Conservation (phyloP, 2,888 invertebrate genomes). For the Leptarthrus brevirostris region DNA sequence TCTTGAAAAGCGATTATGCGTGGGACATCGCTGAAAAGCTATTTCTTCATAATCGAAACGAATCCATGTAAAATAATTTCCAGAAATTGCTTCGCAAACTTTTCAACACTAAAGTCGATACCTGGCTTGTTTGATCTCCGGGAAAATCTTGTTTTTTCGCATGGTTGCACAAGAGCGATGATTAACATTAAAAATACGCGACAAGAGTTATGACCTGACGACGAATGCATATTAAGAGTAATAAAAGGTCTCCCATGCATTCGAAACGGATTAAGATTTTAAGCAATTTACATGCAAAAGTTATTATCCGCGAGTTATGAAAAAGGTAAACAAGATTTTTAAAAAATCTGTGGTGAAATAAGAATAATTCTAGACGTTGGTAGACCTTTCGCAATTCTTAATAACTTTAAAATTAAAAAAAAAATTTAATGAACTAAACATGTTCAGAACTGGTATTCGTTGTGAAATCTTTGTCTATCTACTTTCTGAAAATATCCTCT, state of each 20-base stretch:
- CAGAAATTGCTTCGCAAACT: background rate
- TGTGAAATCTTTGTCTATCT: too few species aligned
- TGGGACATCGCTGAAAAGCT: slow-evolving; percentile 3
- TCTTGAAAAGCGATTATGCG: slow-evolving; percentile 8
- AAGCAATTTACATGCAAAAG: too few species aligned
- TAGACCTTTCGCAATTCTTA: too few species aligned
- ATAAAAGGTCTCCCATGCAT: background rate
- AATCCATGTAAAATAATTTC: background rate
- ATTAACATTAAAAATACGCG: slow-evolving; percentile 12
- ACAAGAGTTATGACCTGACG: slow-evolving; percentile 9
- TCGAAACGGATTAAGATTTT: background rate
- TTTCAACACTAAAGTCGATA: background rate
- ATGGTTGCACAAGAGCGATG: slow-evolving; percentile 5
- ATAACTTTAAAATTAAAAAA: too few species aligned
- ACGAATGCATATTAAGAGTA: background rate
- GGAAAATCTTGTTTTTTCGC: slow-evolving; percentile 21
- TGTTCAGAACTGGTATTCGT: too few species aligned
- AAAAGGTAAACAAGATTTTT: background rate
- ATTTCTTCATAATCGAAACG: slow-evolving; percentile 15
- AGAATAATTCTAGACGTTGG: too few species aligned
- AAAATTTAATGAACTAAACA: too few species aligned
- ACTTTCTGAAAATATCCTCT: too few species aligned
- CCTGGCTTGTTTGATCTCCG: background rate
- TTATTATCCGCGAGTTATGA: background rate
- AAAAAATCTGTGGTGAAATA: too few species aligned